These are phyloP conservation scores for Chloebia gouldiae DNA, from an alignment of 2,113 vertebrate species.

Conservation along the genomic window DNA sequence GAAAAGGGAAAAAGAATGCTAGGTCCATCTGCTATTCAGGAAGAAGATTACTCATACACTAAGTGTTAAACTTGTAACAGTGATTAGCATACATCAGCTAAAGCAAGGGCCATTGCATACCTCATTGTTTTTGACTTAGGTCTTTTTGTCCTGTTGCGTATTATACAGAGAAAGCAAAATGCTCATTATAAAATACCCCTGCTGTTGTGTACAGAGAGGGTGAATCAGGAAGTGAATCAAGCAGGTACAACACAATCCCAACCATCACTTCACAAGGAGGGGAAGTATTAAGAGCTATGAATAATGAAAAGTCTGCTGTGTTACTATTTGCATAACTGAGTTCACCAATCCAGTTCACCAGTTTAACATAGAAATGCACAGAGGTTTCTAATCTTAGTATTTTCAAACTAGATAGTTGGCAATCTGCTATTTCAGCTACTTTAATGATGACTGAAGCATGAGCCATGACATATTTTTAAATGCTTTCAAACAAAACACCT, in stretches of 20 bases:
- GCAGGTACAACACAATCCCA: background rate
- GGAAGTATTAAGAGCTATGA: background rate
- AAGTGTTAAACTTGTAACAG: background rate
- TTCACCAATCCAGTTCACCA: background rate
- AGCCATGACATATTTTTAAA: background rate
- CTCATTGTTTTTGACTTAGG: background rate
- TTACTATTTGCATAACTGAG: background rate
- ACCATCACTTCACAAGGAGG: background rate
- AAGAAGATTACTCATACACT: background rate
- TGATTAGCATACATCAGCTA: background rate
- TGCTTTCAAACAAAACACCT: background rate
- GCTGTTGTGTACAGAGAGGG: background rate
- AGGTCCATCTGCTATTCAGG: background rate
- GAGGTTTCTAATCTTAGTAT: background rate
- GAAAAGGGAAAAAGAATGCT: background rate
- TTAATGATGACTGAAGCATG: background rate
- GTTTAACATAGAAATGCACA: background rate
- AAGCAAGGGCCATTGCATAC: background rate
- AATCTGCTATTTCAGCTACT: background rate
- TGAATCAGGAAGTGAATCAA: background rate
- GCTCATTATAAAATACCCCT: background rate
- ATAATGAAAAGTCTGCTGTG: background rate
- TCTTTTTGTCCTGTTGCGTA: background rate
- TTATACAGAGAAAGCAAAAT: background rate
- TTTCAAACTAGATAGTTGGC: background rate